phyloP scores from a whole-genome alignment of 2,797 vertebrate species.

The Hypotaenidia okinawae region DNA sequence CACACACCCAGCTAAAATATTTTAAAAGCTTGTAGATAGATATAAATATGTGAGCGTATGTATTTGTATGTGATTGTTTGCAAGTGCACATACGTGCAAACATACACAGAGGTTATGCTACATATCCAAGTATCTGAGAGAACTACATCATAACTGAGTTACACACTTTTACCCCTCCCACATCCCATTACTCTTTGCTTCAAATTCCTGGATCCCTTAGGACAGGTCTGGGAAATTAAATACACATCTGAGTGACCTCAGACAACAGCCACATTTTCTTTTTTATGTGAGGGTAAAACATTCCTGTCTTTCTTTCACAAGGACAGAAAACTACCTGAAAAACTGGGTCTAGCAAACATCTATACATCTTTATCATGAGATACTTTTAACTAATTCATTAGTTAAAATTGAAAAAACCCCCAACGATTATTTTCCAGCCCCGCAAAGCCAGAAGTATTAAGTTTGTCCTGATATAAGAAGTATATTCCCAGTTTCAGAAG shows the following conservation, averaged over 20 bases:
- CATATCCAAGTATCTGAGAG: neutral
- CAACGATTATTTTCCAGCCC: neutral
- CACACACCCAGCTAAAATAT: neutral
- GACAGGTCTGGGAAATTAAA: neutral
- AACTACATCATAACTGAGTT: neutral
- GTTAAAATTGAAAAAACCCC: neutral
- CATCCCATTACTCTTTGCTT: neutral
- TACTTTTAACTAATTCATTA: neutral
- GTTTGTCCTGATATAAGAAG: neutral
- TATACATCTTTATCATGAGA: neutral
- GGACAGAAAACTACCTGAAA: neutral
- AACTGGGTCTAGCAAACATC: neutral
- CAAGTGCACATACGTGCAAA: neutral
- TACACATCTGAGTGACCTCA: fast-evolving
- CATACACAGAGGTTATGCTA: neutral
- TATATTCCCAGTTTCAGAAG: neutral
- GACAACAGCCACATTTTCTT: neutral
- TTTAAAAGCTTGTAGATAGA: neutral
- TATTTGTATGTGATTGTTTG: neutral
- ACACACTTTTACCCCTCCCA: neutral
- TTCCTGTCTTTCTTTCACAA: neutral
- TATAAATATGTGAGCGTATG: neutral
- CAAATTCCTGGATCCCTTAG: neutral
- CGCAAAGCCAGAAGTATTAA: neutral
- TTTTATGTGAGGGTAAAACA: neutral